phyloP scores from a whole-genome alignment of 2,113 vertebrate species.

The Anhinga anhinga region DNA sequence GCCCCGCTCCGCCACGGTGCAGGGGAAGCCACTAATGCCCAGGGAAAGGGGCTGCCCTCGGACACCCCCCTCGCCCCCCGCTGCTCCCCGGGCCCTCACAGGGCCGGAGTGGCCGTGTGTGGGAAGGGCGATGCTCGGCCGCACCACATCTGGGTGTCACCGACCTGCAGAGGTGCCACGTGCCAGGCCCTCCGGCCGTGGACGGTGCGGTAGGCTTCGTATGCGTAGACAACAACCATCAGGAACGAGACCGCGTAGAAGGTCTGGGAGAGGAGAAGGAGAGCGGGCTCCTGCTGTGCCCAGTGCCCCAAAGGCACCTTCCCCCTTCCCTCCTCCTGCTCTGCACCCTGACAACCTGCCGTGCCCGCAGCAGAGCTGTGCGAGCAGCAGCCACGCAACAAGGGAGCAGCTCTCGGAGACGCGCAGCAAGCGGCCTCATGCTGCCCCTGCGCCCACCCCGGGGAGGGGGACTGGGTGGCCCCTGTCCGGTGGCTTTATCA shows the following conservation, averaged over 20 bases:
- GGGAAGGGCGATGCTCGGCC: background rate
- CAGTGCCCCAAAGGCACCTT: background rate
- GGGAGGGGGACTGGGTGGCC: background rate
- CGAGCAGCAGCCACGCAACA: background rate
- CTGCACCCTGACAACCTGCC: rapidly evolving
- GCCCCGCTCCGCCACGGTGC: rapidly evolving
- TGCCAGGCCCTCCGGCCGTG: constrained; percentile 67
- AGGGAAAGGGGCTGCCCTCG: background rate
- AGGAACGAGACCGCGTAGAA: constrained; percentile 76
- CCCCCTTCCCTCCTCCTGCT: background rate
- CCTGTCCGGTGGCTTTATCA: background rate
- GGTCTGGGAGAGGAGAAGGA: constrained; percentile 54
- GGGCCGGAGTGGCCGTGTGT: rapidly evolving
- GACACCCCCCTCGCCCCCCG: too few species aligned
- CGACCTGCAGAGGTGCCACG: constrained; percentile 45
- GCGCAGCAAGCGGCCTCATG: rapidly evolving
- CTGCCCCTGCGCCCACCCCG: background rate
- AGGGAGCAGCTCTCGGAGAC: background rate
- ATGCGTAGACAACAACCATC: constrained; percentile 75
- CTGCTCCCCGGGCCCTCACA: rapidly evolving
- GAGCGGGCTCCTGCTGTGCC: background rate
- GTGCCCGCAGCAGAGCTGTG: too few species aligned
- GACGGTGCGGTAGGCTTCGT: constrained; percentile 60
- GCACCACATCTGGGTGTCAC: background rate
- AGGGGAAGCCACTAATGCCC: rapidly evolving